Evolutionary conservation across 2,113 vertebrate species (phyloP).

Genomic region (Chloropsis cyanopogon): DNA sequence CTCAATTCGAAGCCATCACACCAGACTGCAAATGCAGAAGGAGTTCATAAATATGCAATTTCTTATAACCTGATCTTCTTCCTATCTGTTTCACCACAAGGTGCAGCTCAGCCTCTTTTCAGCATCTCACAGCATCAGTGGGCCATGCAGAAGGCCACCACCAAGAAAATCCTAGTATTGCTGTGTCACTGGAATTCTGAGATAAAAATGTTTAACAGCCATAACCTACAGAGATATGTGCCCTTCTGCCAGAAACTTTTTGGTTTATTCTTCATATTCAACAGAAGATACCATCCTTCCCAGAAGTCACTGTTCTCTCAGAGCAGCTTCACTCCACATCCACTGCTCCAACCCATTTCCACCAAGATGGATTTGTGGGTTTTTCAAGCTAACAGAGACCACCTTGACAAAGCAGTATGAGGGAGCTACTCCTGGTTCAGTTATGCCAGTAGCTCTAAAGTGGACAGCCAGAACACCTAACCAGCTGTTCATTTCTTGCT

Average conservation of each 20-base stretch:
- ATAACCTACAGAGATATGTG: accelerated
- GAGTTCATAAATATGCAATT: background rate
- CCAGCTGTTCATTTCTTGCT: background rate
- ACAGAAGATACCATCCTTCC: background rate
- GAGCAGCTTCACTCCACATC: background rate
- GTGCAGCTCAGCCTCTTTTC: background rate
- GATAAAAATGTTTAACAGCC: background rate
- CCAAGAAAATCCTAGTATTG: background rate
- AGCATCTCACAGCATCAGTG: background rate
- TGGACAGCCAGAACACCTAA: background rate
- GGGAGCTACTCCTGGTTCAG: background rate
- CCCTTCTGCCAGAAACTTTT: background rate
- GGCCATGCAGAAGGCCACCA: background rate
- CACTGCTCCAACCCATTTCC: background rate
- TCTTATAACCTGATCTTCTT: background rate
- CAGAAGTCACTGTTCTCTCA: accelerated
- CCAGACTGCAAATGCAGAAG: background rate
- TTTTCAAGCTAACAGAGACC: background rate
- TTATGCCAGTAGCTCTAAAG: background rate
- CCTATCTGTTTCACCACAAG: background rate
- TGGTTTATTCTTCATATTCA: background rate
- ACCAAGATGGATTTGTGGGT: background rate
- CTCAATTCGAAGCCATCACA: background rate
- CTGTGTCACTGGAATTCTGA: background rate
- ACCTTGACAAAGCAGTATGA: background rate